Conservation (phyloP, 37 sponge, comb jelly and placozoan species). For the Haliclona indistincta region DNA sequence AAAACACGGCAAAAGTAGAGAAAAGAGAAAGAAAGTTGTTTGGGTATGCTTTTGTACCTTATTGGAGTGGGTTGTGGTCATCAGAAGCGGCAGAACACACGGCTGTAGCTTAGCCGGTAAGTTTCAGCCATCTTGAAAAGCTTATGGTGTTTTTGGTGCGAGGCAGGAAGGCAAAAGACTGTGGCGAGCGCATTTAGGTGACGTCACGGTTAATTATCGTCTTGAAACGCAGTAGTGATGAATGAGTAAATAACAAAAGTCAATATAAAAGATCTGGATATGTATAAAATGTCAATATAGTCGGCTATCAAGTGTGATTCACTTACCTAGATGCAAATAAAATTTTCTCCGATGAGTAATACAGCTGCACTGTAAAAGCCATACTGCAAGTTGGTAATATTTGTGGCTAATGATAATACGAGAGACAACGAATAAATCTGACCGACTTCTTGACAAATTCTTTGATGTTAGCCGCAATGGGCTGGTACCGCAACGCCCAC, state of each 20-base stretch:
- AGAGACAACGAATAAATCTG: no score
- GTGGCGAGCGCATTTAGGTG: constrained; percentile 64
- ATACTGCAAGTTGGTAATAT: no score
- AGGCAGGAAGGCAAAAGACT: constrained; percentile 66
- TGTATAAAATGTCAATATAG: no score
- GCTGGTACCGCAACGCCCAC: neutral
- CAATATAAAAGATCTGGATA: neutral
- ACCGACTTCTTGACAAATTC: constrained; percentile 15
- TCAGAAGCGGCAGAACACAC: neutral
- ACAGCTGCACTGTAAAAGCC: no score
- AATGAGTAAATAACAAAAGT: constrained; percentile 62
- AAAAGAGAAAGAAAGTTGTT: neutral
- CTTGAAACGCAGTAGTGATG: constrained; percentile 50
- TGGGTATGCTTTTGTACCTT: neutral
- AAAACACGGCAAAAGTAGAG: neutral
- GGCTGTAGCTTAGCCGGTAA: neutral
- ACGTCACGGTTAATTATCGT: constrained; percentile 77
- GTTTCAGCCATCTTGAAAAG: constrained; percentile 68
- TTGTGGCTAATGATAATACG: neutral
- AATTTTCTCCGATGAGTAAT: no score
- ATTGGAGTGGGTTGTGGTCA: neutral
- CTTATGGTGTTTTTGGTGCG: constrained; percentile 39
- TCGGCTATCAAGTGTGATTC: no score
- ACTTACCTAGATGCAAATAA: no score
- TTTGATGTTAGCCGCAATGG: constrained; percentile 12